Percentiles rank a stretch among this genome's conserved stretches.
Conservation (phyloP, 2,888 invertebrate genomes). For the Gandaritis pyraliata region DNA sequence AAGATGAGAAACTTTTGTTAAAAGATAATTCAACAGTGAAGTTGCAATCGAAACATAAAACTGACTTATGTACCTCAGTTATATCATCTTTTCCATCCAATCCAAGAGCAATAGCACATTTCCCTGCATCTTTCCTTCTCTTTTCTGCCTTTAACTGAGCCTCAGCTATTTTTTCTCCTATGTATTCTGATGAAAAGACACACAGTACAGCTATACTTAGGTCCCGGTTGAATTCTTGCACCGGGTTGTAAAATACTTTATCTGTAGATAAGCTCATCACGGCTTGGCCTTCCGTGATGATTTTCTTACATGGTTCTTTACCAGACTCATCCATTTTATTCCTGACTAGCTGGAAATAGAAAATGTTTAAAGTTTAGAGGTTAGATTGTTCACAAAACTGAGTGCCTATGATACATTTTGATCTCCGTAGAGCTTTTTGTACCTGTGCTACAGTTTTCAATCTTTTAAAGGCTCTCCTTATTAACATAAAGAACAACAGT, state of each 20-base stretch:
- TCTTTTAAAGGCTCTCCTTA: background rate
- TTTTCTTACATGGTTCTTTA: slow-evolving; percentile 46
- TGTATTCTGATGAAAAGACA: slow-evolving; percentile 85
- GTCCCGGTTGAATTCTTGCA: slow-evolving; percentile 99
- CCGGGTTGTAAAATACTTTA: slow-evolving; percentile 98
- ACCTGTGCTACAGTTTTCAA: slow-evolving; percentile 5
- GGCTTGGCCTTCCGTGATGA: slow-evolving; percentile 91
- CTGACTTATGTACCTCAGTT: slow-evolving; percentile 38
- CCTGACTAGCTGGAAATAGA: slow-evolving; percentile 15
- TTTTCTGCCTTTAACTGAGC: slow-evolving; percentile 50
- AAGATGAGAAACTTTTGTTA: background rate
- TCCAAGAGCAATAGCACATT: slow-evolving; percentile 25
- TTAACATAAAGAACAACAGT: slow-evolving; percentile 4
- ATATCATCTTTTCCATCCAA: slow-evolving; percentile 32
- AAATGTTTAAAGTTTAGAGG: slow-evolving; percentile 17
- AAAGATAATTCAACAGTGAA: no score
- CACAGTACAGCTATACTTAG: slow-evolving; percentile 91
- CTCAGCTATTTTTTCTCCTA: slow-evolving; percentile 54
- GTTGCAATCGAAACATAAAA: background rate
- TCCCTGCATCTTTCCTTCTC: slow-evolving; percentile 29
- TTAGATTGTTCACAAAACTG: slow-evolving; percentile 11
- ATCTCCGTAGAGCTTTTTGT: background rate
- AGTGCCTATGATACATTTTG: background rate
- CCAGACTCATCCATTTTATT: slow-evolving; percentile 18
- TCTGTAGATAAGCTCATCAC: slow-evolving; percentile 88